Evolutionary conservation across 2,113 vertebrate species (phyloP).

Genomic region (human): GRCh38 chr19:28703001-28703500

Average conservation of each 20-base stretch:
- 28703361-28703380: neutral
- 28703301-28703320: neutral
- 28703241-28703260: neutral
- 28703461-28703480: neutral
- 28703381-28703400: neutral
- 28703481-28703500: neutral
- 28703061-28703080: neutral
- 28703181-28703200: neutral
- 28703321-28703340: neutral
- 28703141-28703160: neutral
- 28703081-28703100: neutral
- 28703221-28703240: neutral
- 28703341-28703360: neutral
- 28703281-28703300: neutral
- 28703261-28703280: neutral
- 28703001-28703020: neutral
- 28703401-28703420: neutral
- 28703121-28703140: neutral
- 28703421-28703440: neutral
- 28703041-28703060: neutral
- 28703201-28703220: neutral
- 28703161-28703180: neutral
- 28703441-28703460: neutral
- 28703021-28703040: neutral
- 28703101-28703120: neutral